Evolutionary conservation across 2,797 vertebrate genomes (phyloP), one percentile per base, ranked within the genome.

Genomic region (Typhlichthys subterraneus): DNA sequence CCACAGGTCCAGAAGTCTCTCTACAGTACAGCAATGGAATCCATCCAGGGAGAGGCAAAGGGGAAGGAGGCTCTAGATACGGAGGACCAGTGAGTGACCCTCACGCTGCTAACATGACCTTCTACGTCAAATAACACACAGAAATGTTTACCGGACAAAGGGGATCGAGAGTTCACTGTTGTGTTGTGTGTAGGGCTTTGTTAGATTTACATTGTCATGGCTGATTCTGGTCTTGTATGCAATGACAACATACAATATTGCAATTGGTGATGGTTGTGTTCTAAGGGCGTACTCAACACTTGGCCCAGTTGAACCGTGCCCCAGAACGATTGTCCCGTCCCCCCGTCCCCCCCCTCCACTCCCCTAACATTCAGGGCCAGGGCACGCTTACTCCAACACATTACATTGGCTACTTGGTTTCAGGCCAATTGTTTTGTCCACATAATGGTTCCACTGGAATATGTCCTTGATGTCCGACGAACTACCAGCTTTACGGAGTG

Each of bases 11-110:
- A 98, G 72, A 97, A 96, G 81, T 93, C 96, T 0, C 90, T 99
- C 2, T 99, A 98, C 73, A 97, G 94, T n/a, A 99, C 97, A 0
- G 94, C 97, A 47, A 94, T 98, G 78, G 97, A 98, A 42, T 95
- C 96, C 70, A 98, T 98, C 77, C 96, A 98, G 68, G 95, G 94
- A 2, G 95, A 97, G 78, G 80, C 92, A 0, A 90, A 93, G 1
- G 82, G 78, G n/a, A 91, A 89, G 0, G 91, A 91, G 59, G 85
- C 94, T 2, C 58, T 89, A 45, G 94, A 96, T 60, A 93, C 91
- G 0, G 94, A 94, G 1, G 95, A 98, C 78, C 91, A 94, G 96
- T 98, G 80, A 92, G 96, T 87, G 23, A 12, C 33, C 48, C 33
- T 53, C 19, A 33, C 1, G n/a, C 15, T 42, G 9, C 31, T 13